Base-by-base conservation (phyloP, 2,888 invertebrate genomes). In the Agrochola macilenta region DNA sequence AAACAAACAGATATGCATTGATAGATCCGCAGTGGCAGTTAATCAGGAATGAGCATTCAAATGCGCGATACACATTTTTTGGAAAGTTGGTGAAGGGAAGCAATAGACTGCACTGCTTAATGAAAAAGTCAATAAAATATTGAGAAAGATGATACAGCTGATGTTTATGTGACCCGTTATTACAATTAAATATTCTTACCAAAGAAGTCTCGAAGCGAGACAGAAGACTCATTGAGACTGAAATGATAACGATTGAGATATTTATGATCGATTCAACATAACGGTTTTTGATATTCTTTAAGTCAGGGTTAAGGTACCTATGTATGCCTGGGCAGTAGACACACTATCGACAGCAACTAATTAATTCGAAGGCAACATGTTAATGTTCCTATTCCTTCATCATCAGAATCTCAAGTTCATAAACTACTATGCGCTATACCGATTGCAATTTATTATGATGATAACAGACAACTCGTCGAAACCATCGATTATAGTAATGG, bases 121-220 rank as follows among this genome's bases (percentile, higher is more conserved):
- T 69, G 54, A 77, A 35, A n/a, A 35, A 39, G 54, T 80, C 63
- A 60, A 83, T 73, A 39, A 63, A 61, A 74, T 57, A 72, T 79
- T 69, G 76, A 80, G 63, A 69, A 78, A 54, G 12, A 69, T 87
- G 85, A 78, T 58, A 64, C 63, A 78, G 66, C 71, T 58, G 65
- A 78, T 84, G 80, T 74, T 66, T 57, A 68, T 57, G 12, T 57
- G 46, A 61, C 58, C 63, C 52, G 43, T 64, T 78, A 69, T 69
- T 72, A 84, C 76, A 79, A 79, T 52, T 75, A 82, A 82, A 82
- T 79, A 26, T 81, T 87, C 88, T 87, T 86, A 89, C 89, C 89
- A 83, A 87, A 86, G 76, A 88, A 79, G 86, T 88, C 89, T 89
- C 86, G 87, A 68, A 86, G 83, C 83, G 88, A 89, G 87, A 87